phyloP scores from a whole-genome alignment of 2,888 invertebrate genomes.

The Unio pictorum region DNA sequence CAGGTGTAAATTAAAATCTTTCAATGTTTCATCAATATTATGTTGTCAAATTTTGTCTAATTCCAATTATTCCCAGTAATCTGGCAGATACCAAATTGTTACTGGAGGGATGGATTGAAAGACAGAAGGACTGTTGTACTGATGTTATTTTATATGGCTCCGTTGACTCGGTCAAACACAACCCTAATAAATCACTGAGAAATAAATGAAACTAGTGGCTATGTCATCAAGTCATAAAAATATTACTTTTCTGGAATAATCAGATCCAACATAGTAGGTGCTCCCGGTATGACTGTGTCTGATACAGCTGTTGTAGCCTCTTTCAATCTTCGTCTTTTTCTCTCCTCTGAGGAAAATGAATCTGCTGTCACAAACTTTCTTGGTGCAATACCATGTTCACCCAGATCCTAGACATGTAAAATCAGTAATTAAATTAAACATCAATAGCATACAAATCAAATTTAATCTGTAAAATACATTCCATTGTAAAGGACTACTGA shows the following conservation, averaged over 20 bases:
- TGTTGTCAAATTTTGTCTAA: too few relatives aligned
- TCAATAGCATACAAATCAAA: not conserved
- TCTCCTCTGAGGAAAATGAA: slow-evolving; percentile 77
- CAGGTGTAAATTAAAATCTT: too few relatives aligned
- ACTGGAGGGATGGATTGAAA: too few relatives aligned
- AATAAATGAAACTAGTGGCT: not conserved
- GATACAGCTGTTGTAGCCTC: slow-evolving; percentile 34
- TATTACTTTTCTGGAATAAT: slow-evolving; percentile 78
- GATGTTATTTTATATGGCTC: too few relatives aligned
- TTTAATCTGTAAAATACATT: not conserved
- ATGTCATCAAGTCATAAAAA: slow-evolving; percentile 1
- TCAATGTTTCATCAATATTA: too few relatives aligned
- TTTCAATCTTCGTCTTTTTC: slow-evolving; percentile 34
- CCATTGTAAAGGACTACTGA: not conserved
- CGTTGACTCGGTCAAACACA: too few relatives aligned
- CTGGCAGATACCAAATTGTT: too few relatives aligned
- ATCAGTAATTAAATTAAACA: slow-evolving; percentile 6
- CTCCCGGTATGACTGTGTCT: slow-evolving; percentile 77
- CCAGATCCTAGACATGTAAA: slow-evolving; percentile 78
- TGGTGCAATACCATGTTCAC: slow-evolving; percentile 96
- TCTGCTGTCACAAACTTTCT: slow-evolving; percentile 85
- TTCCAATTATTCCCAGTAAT: too few relatives aligned
- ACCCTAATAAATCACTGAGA: too few relatives aligned
- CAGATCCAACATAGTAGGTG: slow-evolving; percentile 81
- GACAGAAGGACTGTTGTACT: too few relatives aligned